Conservation (phyloP, 2,797 vertebrate genomes). For the Orientallactaga sibirica region DNA sequence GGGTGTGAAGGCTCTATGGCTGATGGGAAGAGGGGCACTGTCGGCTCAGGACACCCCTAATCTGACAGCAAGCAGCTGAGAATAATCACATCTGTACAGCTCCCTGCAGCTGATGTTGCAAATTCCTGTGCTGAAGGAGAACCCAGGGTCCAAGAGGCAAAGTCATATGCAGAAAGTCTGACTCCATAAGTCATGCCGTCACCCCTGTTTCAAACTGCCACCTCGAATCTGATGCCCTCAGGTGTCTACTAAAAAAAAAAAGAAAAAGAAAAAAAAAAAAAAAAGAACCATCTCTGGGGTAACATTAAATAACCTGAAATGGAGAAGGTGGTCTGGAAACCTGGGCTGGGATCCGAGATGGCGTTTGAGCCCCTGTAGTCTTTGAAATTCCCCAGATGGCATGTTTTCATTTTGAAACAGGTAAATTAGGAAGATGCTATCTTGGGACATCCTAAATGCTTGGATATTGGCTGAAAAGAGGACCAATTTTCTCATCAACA, state of each 20-base stretch:
- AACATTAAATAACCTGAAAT: background rate
- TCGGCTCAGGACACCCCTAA: conserved; percentile 76
- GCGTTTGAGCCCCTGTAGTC: background rate
- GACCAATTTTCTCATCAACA: background rate
- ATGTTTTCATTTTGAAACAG: conserved; percentile 43
- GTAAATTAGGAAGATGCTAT: background rate
- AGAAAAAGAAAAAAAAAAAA: background rate
- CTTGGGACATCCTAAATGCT: background rate
- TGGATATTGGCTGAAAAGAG: background rate
- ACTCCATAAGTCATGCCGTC: background rate
- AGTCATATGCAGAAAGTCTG: background rate
- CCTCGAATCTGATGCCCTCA: background rate
- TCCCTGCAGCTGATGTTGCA: background rate
- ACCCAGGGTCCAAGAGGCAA: background rate
- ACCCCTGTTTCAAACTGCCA: too few relatives aligned
- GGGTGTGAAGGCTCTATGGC: conserved; percentile 72
- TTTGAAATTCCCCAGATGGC: background rate
- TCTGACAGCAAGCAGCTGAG: background rate
- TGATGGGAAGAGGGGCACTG: background rate
- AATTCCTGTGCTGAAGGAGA: background rate
- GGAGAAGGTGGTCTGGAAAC: background rate
- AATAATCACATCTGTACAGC: too few relatives aligned
- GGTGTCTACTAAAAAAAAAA: background rate
- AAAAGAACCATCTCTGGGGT: too few relatives aligned
- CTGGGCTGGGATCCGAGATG: background rate